Conservation (phyloP, 2,113 vertebrate genomes). For the Hippolais icterina region DNA sequence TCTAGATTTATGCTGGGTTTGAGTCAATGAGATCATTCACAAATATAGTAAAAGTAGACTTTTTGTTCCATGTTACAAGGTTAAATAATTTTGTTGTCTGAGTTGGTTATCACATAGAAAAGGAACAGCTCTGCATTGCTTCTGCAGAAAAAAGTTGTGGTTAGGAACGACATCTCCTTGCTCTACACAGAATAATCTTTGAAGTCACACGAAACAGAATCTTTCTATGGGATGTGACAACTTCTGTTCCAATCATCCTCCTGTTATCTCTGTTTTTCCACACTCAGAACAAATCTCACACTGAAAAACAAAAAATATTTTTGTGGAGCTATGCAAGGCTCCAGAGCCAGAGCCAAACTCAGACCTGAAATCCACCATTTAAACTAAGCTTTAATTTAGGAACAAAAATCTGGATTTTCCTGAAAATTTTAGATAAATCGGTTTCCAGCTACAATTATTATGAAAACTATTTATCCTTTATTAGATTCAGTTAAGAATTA, state of each 20-base stretch:
- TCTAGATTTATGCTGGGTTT: background rate
- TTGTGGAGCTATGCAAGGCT: background rate
- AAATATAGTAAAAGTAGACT: background rate
- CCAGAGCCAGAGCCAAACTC: background rate
- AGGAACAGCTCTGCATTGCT: background rate
- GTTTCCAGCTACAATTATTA: background rate
- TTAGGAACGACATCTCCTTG: background rate
- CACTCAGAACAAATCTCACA: background rate
- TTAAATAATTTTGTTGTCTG: constrained; percentile 14
- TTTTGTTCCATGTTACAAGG: background rate
- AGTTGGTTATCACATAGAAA: background rate
- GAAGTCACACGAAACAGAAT: background rate
- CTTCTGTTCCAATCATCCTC: background rate
- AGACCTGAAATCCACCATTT: background rate
- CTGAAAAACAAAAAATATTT: background rate
- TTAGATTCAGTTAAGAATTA: background rate
- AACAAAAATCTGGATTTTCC: background rate
- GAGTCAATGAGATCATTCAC: background rate
- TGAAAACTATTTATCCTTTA: background rate
- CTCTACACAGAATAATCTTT: background rate
- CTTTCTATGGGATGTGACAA: background rate
- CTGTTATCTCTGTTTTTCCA: background rate
- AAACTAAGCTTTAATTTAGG: background rate
- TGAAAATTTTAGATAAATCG: background rate
- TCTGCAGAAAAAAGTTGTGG: background rate